Conservation (phyloP, 2,113 vertebrate species). For the Grus americana region DNA sequence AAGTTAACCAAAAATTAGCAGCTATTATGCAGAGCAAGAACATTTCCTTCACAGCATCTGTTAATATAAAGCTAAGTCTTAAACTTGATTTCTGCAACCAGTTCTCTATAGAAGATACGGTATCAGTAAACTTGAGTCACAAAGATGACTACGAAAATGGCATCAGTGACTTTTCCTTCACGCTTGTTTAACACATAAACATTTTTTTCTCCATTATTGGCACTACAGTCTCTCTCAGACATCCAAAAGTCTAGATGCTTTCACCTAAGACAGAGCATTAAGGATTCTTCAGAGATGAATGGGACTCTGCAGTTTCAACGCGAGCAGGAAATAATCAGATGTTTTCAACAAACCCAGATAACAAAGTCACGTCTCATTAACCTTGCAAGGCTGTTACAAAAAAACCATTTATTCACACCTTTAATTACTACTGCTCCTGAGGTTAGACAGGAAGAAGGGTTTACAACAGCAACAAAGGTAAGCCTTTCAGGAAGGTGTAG, state of each 20-base stretch:
- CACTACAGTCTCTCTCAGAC: neutral
- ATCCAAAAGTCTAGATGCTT: neutral
- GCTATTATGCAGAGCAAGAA: conserved; percentile 31
- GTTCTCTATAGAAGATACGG: neutral
- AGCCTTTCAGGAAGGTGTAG: neutral
- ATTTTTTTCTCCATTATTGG: neutral
- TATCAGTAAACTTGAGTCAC: neutral
- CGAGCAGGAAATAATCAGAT: neutral
- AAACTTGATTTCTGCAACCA: neutral
- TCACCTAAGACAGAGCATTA: neutral
- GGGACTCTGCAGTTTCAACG: neutral
- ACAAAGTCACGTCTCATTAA: neutral
- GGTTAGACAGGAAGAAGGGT: neutral
- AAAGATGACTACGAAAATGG: neutral
- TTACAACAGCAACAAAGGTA: neutral
- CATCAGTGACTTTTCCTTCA: neutral
- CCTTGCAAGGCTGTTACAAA: neutral
- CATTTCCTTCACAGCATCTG: conserved; percentile 11
- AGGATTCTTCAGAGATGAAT: neutral
- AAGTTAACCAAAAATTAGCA: conserved; percentile 37
- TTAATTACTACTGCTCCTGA: neutral
- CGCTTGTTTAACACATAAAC: neutral
- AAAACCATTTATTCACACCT: neutral
- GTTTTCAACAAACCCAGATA: conserved; percentile 2
- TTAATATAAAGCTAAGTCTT: neutral